A percentile compares a stretch with the other conserved stretches of the same genome.
These are phyloP conservation scores for Smutsia gigantea DNA, from an alignment of 2,797 vertebrate genomes.

Conservation along the genomic window DNA sequence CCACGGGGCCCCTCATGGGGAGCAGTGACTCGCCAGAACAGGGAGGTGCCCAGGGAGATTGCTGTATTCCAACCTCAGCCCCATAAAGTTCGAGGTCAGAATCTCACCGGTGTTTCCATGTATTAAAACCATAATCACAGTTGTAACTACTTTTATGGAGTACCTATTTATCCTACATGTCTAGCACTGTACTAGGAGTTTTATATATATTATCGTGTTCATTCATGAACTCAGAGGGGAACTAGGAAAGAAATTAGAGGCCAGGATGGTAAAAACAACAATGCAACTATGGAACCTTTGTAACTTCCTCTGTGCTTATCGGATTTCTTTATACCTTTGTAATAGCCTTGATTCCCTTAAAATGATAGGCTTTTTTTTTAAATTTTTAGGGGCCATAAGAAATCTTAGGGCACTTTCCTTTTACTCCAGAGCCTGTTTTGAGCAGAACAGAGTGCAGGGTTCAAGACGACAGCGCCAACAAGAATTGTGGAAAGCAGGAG, in stretches of 20 bases:
- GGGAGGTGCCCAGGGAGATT: neutral
- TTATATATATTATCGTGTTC: neutral
- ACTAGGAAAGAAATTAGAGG: neutral
- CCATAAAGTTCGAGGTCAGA: neutral
- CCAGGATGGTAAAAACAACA: neutral
- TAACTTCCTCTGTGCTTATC: neutral
- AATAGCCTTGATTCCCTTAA: neutral
- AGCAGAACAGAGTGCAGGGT: neutral
- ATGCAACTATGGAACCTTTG: neutral
- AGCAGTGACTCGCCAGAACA: neutral
- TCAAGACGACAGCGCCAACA: neutral
- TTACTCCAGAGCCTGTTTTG: neutral
- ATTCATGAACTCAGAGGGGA: neutral
- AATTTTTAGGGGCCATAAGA: neutral
- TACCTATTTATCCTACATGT: neutral
- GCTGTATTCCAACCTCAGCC: neutral
- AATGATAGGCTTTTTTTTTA: neutral
- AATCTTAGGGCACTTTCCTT: neutral
- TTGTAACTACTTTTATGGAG: neutral
- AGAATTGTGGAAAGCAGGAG: neutral
- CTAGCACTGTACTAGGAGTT: neutral
- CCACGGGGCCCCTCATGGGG: neutral
- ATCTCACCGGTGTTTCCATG: neutral
- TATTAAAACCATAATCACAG: neutral
- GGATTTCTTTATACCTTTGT: neutral